Base-by-base conservation (phyloP, 2,113 vertebrate species). In the Stomatorhinus ivindoensis region DNA sequence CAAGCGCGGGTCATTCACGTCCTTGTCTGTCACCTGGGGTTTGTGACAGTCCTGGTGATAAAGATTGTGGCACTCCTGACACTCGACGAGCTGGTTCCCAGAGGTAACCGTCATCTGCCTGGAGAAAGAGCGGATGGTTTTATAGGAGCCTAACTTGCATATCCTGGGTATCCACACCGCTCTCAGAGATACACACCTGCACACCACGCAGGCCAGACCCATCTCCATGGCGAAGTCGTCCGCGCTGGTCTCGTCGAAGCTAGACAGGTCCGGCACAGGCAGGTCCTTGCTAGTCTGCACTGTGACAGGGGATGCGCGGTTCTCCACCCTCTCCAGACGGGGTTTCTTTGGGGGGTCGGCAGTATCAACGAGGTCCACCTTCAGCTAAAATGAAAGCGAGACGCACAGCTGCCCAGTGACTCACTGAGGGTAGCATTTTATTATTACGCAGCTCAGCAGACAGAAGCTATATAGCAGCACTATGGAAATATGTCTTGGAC, bases 41-140 rank as follows among this genome's bases (percentile, higher is more conserved):
- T 98, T 99, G 94, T 99, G 99, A 91, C 99, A 99, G 86, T 99
- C 99, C 94, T 99, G 99, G 94, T 99, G 99, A 93, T 99, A 99
- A 90, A 99, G 96, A 94, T 99, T 99, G 93, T 99, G 98, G 93
- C 98, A 99, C 92, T 99, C 98, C 91, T 99, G 98, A 94, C 98
- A 99, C 91, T 99, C 98, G 21, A 99, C 98, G 91, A 99, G 92
- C 92, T 98, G 98, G 94, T 99, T 99, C 47, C 98, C 98, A 91
- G 97, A 98, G 47, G 95, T 96, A 89, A 99, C 98, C 0, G 98
- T 99, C 98, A 99, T 99, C 95, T 99, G 98, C 93, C 99, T 99
- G 93, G 6, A 19, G 85, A 2, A 39, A 85, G 55, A 47, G 27
- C 87, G n/a, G 80, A 39, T 27, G 27, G 31, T 27, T 10, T 27